Conservation (phyloP, 1,140 invertebrate species). For the Harlomillsia oculata region DNA sequence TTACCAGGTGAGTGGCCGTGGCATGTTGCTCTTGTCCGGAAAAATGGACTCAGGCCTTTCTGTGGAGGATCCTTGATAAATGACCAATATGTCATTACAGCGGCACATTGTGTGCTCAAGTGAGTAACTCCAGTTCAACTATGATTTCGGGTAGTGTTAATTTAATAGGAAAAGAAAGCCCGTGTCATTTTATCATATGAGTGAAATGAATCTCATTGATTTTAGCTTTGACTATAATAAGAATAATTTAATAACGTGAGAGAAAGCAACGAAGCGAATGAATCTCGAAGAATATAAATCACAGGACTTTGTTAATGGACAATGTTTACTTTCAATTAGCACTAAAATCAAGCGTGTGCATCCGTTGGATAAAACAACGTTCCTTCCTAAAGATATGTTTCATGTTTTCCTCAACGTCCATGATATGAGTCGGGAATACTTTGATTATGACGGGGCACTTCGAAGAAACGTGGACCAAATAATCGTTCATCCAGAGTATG, state of each 20-base stretch:
- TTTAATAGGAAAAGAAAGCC: no score
- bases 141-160: no score
- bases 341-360: no score
- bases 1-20: conserved; percentile 25
- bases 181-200: no score
- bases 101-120: conserved; percentile 45
- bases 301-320: no score
- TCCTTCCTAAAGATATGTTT: conserved; percentile 5
- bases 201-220: no score
- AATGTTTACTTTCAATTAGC: no score
- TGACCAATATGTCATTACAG: conserved; percentile 42
- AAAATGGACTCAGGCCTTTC: conserved; percentile 23
- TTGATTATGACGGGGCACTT: conserved; percentile 11
- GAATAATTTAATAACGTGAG: no score
- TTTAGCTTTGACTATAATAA: no score
- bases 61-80: conserved; percentile 45
- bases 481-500: conserved; percentile 31
- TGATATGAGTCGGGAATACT: conserved; percentile 16
- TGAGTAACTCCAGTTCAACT: conserved; percentile 18
- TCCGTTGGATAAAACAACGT: no score
- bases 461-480: conserved; percentile 13
- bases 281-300: no score
- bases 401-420: conserved; percentile 33
- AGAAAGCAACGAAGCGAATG: no score
- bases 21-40: conserved; percentile 28